Evolutionary conservation across 2,113 vertebrate species (phyloP).

Genomic region (Castor canadensis): DNA sequence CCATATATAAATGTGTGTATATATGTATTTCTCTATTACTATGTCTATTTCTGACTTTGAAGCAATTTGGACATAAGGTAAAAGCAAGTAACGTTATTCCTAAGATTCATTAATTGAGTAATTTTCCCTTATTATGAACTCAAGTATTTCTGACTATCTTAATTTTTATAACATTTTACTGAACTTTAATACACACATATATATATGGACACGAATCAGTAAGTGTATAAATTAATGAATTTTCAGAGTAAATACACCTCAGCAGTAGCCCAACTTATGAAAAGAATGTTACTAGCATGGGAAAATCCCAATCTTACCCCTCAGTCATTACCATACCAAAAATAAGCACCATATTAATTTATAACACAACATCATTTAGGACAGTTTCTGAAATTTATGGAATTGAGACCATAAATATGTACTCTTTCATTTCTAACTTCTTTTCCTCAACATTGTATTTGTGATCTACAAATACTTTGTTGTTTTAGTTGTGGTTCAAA

Average conservation of each 20-base stretch:
- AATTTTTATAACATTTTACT: neutral
- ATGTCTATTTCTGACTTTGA: neutral
- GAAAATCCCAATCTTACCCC: neutral
- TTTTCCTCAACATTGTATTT: neutral
- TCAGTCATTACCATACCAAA: neutral
- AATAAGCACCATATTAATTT: neutral
- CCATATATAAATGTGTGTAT: neutral
- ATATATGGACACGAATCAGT: neutral
- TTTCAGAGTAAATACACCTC: neutral
- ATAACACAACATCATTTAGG: neutral
- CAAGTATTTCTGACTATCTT: neutral
- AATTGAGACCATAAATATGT: neutral
- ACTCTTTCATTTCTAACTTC: neutral
- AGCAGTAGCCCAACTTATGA: neutral
- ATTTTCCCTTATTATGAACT: constrained; percentile 5
- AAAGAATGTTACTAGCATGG: neutral
- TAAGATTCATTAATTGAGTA: neutral
- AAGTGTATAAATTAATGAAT: neutral
- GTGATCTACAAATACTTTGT: neutral
- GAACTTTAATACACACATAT: neutral
- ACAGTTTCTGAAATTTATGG: neutral
- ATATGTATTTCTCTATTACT: neutral
- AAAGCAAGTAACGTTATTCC: neutral
- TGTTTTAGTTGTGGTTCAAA: neutral
- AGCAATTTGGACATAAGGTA: neutral